A percentile compares a stretch with the other conserved stretches of the same genome.
phyloP scores from a whole-genome alignment of 2,797 vertebrate genomes.

The Pseudochirops corinnae region DNA sequence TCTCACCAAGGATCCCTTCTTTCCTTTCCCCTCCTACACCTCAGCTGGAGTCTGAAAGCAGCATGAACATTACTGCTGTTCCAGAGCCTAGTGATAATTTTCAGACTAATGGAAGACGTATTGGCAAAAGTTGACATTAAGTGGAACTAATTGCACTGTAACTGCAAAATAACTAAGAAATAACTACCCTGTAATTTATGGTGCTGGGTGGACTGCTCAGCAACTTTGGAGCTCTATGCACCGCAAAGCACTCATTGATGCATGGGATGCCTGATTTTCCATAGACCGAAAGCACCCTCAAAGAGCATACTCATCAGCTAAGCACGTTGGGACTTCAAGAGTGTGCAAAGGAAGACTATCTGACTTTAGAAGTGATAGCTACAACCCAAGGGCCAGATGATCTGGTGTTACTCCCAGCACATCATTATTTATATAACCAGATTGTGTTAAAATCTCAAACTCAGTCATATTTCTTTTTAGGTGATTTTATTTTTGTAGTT shows the following conservation, averaged over 20 bases:
- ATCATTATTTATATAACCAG: constrained; percentile 64
- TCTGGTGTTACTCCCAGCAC: constrained; percentile 44
- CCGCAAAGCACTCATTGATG: constrained; percentile 69
- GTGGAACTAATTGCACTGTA: constrained; percentile 89
- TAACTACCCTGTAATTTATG: constrained; percentile 88
- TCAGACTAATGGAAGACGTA: constrained; percentile 86
- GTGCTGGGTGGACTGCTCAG: constrained; percentile 77
- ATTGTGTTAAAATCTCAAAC: constrained; percentile 54
- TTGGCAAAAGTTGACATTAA: constrained; percentile 88
- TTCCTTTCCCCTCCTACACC: constrained; percentile 54
- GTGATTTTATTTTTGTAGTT: not conserved
- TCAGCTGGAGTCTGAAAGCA: constrained; percentile 65
- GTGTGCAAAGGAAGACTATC: constrained; percentile 61
- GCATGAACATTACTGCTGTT: constrained; percentile 61
- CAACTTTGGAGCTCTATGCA: constrained; percentile 76
- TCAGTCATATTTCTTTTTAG: not conserved
- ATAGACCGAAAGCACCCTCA: constrained; percentile 61
- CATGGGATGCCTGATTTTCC: constrained; percentile 75
- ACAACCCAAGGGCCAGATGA: constrained; percentile 3
- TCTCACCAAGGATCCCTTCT: constrained; percentile 42
- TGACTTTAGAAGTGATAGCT: constrained; percentile 66
- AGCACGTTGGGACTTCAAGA: constrained; percentile 56
- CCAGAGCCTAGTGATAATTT: constrained; percentile 85
- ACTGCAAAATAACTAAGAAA: constrained; percentile 89
- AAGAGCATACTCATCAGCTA: constrained; percentile 28